phyloP scores from a whole-genome alignment of 2,888 invertebrate species.

The Mythimna pallens region DNA sequence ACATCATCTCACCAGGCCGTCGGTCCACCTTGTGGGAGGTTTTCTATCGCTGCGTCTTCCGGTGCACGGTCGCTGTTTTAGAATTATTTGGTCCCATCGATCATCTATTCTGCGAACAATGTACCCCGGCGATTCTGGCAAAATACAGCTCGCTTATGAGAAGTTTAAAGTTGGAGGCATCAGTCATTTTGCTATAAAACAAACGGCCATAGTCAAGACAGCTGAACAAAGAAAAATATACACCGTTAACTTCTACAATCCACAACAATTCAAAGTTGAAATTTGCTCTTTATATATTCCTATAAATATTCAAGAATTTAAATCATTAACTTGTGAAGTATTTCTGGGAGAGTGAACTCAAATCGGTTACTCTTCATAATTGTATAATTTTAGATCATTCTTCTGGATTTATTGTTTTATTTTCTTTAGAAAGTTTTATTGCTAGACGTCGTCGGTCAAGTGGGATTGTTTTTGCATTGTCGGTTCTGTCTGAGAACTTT shows the following conservation, averaged over 20 bases:
- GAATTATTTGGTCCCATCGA: too few species aligned
- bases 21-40: too few species aligned
- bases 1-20: too few species aligned
- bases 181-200: background rate
- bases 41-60: too few species aligned
- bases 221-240: slow-evolving; percentile 22
- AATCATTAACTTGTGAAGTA: slow-evolving; percentile 41
- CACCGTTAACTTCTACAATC: slow-evolving; percentile 21
- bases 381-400: slow-evolving; percentile 56
- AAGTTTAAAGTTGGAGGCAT: background rate
- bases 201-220: slow-evolving; percentile 9
- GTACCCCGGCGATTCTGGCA: too few species aligned
- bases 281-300: slow-evolving; percentile 41
- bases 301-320: slow-evolving; percentile 55
- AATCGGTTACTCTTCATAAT: slow-evolving; percentile 43
- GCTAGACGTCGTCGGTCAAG: slow-evolving; percentile 27
- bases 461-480: slow-evolving; percentile 14
- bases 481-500: slow-evolving; percentile 28
- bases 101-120: too few species aligned
- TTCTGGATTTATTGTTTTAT: slow-evolving; percentile 43
- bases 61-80: too few species aligned
- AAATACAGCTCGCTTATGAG: background rate
- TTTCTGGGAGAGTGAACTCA: slow-evolving; percentile 38
- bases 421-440: slow-evolving; percentile 37
- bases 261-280: slow-evolving; percentile 33